Conservation (phyloP, 2,113 vertebrate species). For the Zosterops borbonicus region DNA sequence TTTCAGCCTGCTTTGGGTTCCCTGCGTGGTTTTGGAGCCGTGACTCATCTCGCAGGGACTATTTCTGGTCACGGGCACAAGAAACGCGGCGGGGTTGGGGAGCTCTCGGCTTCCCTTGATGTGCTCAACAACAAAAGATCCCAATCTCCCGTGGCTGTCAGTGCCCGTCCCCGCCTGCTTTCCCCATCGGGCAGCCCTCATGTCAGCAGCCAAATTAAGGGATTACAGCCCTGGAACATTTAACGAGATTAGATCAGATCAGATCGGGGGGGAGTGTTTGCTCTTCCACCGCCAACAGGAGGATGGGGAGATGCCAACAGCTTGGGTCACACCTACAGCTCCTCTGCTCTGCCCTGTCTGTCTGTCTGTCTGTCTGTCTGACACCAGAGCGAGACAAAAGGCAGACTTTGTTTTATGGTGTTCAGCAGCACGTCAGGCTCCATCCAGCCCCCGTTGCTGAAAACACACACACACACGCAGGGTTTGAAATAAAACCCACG, state of each 20-base stretch:
- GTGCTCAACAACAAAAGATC: constrained; percentile 48
- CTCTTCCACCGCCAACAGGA: background rate
- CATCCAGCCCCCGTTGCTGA: background rate
- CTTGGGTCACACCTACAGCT: background rate
- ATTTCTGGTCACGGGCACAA: constrained; percentile 12
- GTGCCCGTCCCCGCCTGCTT: constrained; percentile 6
- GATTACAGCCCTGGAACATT: constrained; percentile 40
- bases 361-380: background rate
- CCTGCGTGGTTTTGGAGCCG: background rate
- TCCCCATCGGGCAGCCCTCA: constrained; percentile 21
- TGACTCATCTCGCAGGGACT: background rate
- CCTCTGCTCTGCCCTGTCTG: background rate
- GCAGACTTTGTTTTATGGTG: background rate
- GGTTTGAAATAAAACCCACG: background rate
- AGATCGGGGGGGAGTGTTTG: background rate
- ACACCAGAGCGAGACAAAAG: background rate
- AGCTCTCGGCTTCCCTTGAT: background rate
- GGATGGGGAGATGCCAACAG: constrained; percentile 19
- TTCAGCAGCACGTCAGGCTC: background rate
- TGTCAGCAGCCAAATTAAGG: constrained; percentile 64
- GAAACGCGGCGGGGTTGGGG: background rate
- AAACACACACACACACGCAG: background rate
- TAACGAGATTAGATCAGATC: constrained; percentile 5
- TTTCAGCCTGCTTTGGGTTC: background rate
- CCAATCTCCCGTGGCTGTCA: constrained; percentile 8